Conservation (phyloP, 2,797 vertebrate genomes). For the Arnoldichthys spilopterus region DNA sequence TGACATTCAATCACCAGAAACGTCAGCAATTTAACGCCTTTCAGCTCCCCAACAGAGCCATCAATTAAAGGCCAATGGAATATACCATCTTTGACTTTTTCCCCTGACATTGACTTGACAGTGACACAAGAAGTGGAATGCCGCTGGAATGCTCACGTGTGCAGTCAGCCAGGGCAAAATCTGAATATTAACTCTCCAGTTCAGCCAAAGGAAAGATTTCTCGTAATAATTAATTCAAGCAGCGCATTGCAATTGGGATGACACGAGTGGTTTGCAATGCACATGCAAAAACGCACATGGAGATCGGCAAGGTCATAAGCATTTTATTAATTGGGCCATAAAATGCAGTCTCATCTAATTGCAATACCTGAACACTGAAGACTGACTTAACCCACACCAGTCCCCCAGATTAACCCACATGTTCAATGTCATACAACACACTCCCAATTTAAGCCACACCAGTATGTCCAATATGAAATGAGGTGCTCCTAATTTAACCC, state of each 20-base stretch:
- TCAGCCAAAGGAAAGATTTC: slow-evolving; percentile 21
- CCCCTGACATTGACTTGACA: slow-evolving; percentile 61
- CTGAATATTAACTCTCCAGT: slow-evolving; percentile 11
- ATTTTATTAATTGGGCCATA: too few species aligned
- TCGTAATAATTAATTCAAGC: slow-evolving; percentile 29
- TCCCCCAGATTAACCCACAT: too few species aligned
- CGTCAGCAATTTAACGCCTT: slow-evolving; percentile 77
- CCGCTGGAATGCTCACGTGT: slow-evolving; percentile 21
- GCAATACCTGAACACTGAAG: too few species aligned
- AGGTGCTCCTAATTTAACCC: too few species aligned
- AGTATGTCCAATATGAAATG: too few species aligned
- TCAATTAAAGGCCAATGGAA: slow-evolving; percentile 74
- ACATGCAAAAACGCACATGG: background rate
- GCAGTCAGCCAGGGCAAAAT: slow-evolving; percentile 29
- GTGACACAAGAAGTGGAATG: slow-evolving; percentile 57
- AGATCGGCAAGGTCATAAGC: too few species aligned
- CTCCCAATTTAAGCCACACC: background rate
- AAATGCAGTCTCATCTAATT: too few species aligned
- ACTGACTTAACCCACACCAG: background rate
- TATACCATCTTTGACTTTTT: slow-evolving; percentile 71
- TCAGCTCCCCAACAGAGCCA: slow-evolving; percentile 72
- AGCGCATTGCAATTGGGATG: background rate
- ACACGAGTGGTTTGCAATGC: background rate
- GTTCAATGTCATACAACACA: background rate
- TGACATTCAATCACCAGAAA: slow-evolving; percentile 69